Evolutionary conservation across 2,888 invertebrate species (phyloP).

Genomic region (Leptothorax acervorum): DNA sequence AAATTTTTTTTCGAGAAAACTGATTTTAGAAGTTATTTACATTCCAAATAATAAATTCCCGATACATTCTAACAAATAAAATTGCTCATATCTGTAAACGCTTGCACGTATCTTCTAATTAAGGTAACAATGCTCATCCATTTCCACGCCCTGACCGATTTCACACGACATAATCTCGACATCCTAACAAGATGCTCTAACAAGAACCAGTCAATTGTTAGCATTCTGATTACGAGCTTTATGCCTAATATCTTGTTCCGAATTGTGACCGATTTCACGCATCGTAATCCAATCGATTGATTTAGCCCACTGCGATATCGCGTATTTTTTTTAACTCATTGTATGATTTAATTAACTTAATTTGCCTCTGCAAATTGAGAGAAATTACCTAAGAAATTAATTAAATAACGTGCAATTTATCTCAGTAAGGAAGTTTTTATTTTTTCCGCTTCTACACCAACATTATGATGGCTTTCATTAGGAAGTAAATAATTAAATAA

Average conservation of each 20-base stretch:
- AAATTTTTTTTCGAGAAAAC: not conserved
- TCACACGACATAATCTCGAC: constrained; percentile 36
- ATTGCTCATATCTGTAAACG: not conserved
- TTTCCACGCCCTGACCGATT: constrained; percentile 15
- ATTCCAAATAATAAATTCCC: not conserved
- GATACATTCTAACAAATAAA: not conserved
- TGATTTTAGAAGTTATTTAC: not conserved
- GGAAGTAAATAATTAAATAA: constrained; percentile 6
- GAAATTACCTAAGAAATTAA: not conserved
- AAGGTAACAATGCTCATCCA: constrained; percentile 11
- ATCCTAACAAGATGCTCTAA: not conserved
- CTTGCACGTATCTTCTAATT: not conserved
- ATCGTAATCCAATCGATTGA: not conserved
- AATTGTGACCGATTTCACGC: not conserved
- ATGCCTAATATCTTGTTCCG: not conserved
- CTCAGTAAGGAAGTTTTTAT: not conserved
- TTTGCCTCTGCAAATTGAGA: not conserved
- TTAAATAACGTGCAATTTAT: not conserved
- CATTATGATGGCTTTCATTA: not conserved
- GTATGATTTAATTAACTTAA: not conserved
- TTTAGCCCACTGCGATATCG: not conserved
- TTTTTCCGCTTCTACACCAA: not conserved
- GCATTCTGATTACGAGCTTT: not conserved
- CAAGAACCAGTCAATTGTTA: constrained; percentile 8
- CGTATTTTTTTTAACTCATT: not conserved